Conservation (phyloP, 1,140 invertebrate species). For the Geopemphigus sp. region DNA sequence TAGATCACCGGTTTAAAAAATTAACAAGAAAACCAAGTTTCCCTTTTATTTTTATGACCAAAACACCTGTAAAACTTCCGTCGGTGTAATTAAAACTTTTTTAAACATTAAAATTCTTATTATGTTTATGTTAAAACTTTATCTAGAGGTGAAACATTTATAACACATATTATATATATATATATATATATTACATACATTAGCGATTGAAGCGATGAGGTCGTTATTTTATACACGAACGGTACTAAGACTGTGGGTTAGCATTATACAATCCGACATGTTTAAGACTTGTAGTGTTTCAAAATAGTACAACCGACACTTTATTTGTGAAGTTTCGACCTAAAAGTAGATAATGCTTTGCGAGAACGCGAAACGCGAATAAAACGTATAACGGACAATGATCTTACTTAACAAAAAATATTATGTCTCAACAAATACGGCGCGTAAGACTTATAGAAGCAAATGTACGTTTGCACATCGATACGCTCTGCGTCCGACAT, state of each 20-base stretch:
- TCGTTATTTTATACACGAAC: constrained; percentile 10
- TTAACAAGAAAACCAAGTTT: constrained; percentile 20
- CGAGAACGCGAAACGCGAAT: too few species aligned
- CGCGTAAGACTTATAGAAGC: too few species aligned
- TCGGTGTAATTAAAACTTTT: constrained; percentile 42
- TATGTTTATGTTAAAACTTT: constrained; percentile 34
- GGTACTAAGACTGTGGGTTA: neutral
- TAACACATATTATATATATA: neutral
- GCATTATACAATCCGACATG: neutral
- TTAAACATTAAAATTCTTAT: constrained; percentile 37
- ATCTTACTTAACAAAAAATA: too few species aligned
- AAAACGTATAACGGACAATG: too few species aligned
- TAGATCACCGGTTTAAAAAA: constrained; percentile 32
- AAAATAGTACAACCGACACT: neutral
- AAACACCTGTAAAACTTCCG: constrained; percentile 49
- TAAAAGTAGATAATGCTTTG: too few species aligned
- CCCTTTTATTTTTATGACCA: constrained; percentile 26
- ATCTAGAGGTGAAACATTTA: constrained; percentile 6
- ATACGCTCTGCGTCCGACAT: too few species aligned
- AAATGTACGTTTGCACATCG: too few species aligned
- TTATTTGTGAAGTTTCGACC: neutral
- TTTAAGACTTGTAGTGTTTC: neutral
- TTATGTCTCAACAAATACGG: too few species aligned
- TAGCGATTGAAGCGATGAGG: neutral
- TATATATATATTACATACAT: neutral